Conservation (phyloP, 2,888 invertebrate species). For the Mesorhabditis belari region DNA sequence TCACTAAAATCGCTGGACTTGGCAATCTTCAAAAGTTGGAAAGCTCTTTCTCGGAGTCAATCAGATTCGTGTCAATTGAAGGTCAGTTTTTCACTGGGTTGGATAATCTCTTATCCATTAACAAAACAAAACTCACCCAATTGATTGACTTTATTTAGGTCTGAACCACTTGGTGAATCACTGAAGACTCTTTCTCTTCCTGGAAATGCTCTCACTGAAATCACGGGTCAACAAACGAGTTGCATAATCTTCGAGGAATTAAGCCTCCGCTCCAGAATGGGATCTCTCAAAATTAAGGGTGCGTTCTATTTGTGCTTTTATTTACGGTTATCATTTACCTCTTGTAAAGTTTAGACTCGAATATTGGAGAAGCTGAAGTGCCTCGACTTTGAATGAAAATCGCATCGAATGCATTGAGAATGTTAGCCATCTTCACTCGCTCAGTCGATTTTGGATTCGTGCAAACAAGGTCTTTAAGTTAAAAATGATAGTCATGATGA, state of each 20-base stretch:
- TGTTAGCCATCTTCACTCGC: slow-evolving; percentile 8
- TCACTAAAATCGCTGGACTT: slow-evolving; percentile 76
- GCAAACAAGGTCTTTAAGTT: too few species aligned
- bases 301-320: background rate
- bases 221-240: slow-evolving; percentile 65
- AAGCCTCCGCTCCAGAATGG: background rate
- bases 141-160: background rate
- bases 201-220: slow-evolving; percentile 83
- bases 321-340: background rate
- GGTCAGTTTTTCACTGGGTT: too few species aligned
- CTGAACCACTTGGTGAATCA: slow-evolving; percentile 1
- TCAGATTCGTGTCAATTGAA: slow-evolving; percentile 78
- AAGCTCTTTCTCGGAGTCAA: slow-evolving; percentile 87
- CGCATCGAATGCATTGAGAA: slow-evolving; percentile 62
- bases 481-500: too few species aligned
- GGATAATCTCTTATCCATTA: too few species aligned
- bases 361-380: slow-evolving; percentile 65
- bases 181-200: slow-evolving; percentile 1
- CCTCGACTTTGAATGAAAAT: slow-evolving; percentile 89
- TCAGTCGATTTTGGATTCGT: background rate
- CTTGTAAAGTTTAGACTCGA: too few species aligned
- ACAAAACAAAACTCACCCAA: too few species aligned
- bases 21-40: slow-evolving; percentile 70
- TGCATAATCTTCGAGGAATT: background rate
- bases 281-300: background rate